Percentiles rank a stretch among this genome's conserved stretches.
phyloP scores from a whole-genome alignment of 2,888 invertebrate species.

The Entomobrya multifasciata region DNA sequence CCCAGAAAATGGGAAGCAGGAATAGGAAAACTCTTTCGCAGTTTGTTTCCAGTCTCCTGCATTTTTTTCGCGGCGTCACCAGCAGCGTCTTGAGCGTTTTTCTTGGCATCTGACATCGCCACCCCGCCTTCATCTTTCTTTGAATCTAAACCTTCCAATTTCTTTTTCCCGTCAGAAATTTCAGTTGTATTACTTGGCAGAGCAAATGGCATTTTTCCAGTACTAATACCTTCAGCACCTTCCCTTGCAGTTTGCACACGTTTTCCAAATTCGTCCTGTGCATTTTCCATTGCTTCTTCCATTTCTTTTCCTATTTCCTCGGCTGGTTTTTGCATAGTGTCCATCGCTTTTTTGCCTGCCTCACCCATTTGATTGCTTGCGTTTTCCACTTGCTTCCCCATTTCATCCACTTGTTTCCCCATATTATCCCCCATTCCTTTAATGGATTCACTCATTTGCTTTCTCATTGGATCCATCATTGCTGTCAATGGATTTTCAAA shows the following conservation, averaged over 20 bases:
- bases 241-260: neutral
- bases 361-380: neutral
- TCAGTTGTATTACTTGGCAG: neutral
- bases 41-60: constrained; percentile 10
- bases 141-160: neutral
- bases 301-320: constrained; percentile 40
- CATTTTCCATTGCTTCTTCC: constrained; percentile 12
- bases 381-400: neutral
- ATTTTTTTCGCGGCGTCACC: neutral
- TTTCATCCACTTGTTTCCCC: constrained; percentile 33
- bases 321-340: constrained; percentile 15
- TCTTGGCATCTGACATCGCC: constrained; percentile 10
- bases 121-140: neutral
- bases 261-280: neutral
- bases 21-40: constrained; percentile 19
- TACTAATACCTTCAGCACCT: neutral
- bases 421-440: constrained; percentile 6
- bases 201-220: neutral
- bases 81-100: neutral
- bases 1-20: neutral
- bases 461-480: constrained; percentile 30
- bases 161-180: constrained; percentile 1
- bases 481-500: constrained; percentile 35
- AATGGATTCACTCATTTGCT: neutral
- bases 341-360: constrained; percentile 9